Conservation (phyloP, 1,140 invertebrate genomes). For the Leucophenga varia region DNA sequence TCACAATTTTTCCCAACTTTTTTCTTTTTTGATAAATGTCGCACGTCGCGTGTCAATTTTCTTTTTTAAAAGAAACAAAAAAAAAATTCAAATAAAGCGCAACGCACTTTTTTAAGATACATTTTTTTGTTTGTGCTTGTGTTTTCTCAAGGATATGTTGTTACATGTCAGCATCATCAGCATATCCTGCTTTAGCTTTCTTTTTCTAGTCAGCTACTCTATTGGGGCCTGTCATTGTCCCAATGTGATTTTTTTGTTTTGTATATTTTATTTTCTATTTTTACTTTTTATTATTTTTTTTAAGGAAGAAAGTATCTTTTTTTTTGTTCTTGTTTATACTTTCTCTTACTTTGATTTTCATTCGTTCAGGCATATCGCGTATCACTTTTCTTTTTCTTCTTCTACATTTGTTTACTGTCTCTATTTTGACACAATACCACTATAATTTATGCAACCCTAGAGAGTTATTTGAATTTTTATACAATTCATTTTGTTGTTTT, state of each 20-base stretch:
- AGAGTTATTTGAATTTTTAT: constrained; percentile 42
- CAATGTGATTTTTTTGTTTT: constrained; percentile 45
- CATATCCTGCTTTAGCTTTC: constrained; percentile 32
- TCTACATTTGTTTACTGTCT: constrained; percentile 13
- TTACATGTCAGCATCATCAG: constrained; percentile 21
- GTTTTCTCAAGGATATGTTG: constrained; percentile 45
- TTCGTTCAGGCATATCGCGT: constrained; percentile 11
- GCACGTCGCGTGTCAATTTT: constrained; percentile 40
- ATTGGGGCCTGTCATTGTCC: constrained; percentile 35
- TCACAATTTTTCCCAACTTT: constrained; percentile 28
- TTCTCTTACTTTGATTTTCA: neutral
- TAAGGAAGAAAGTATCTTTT: constrained; percentile 5
- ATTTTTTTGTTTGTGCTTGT: constrained; percentile 19
- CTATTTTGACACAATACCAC: constrained; percentile 19
- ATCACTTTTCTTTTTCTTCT: constrained; percentile 11
- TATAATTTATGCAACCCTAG: constrained; percentile 53
- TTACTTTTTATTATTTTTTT: constrained; percentile 2
- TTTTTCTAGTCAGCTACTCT: constrained; percentile 9
- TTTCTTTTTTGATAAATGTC: constrained; percentile 47
- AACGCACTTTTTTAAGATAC: constrained; percentile 42
- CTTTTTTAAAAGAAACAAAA: constrained; percentile 9
- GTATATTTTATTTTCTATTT: neutral
- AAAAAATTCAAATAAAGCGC: constrained; percentile 22
- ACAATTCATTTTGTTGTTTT: neutral
- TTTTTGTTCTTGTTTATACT: neutral